These are phyloP conservation scores for Pyrocephalus nanus DNA, from an alignment of 2,797 vertebrate genomes.

Conservation along the genomic window DNA sequence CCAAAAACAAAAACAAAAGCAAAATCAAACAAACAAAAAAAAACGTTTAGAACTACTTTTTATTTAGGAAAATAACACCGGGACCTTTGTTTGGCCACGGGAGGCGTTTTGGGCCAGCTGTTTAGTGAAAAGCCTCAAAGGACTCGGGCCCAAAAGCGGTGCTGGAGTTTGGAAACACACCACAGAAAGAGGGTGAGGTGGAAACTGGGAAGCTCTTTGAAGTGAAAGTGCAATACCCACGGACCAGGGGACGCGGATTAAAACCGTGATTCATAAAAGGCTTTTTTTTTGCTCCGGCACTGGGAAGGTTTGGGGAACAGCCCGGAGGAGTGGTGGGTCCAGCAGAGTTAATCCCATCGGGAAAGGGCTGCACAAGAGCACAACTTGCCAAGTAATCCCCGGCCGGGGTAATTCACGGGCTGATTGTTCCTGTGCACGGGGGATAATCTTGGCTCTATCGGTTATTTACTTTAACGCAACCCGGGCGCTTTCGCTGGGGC, in stretches of 20 bases:
- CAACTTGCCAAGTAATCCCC: neutral
- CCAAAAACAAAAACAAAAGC: no score
- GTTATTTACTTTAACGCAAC: neutral
- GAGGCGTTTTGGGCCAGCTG: neutral
- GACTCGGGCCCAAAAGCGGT: neutral
- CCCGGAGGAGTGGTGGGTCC: neutral
- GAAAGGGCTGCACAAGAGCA: neutral
- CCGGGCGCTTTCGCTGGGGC: neutral
- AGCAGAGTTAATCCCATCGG: neutral
- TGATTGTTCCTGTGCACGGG: neutral
- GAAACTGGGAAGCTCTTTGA: constrained; percentile 47
- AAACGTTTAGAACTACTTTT: neutral
- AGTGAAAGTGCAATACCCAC: neutral
- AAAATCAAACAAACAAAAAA: neutral
- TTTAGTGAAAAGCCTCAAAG: neutral
- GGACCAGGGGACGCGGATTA: constrained; percentile 54
- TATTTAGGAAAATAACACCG: neutral
- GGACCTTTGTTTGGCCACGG: neutral
- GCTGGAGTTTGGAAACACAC: neutral
- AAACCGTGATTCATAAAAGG: constrained; percentile 36
- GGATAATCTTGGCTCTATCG: neutral
- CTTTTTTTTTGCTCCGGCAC: neutral
- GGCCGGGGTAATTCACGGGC: neutral
- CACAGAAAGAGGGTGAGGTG: constrained; percentile 47
- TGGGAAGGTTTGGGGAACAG: neutral